Evolutionary conservation across 2,113 vertebrate species (phyloP).

Genomic region (Crotalus viridis): DNA sequence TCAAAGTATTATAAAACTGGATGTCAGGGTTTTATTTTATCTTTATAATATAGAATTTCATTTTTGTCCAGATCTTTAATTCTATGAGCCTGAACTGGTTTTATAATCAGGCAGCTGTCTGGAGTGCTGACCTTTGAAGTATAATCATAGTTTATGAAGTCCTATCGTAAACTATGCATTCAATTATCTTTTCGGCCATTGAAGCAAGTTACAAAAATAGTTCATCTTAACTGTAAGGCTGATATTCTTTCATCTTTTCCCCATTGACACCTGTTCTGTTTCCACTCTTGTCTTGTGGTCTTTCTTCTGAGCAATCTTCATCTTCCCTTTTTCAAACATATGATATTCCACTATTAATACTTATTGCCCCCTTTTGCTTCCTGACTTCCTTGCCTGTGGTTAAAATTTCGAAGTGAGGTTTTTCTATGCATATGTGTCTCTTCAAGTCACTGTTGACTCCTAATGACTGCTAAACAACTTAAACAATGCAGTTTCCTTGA

Average conservation of each 20-base stretch:
- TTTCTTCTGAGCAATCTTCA: neutral
- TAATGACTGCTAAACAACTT: neutral
- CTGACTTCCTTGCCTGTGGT: neutral
- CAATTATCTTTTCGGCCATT: neutral
- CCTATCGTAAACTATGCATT: neutral
- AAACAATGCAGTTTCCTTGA: neutral
- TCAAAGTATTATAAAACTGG: neutral
- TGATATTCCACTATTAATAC: neutral
- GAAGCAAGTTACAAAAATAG: neutral
- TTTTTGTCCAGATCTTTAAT: neutral
- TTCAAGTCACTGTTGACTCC: neutral
- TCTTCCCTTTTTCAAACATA: neutral
- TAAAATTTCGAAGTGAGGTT: neutral
- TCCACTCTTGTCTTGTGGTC: neutral
- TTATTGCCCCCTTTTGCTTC: neutral
- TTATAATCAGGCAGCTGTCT: neutral
- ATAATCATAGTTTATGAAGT: neutral
- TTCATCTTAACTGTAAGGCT: neutral
- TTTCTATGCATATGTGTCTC: neutral
- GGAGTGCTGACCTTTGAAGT: neutral
- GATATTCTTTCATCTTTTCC: neutral
- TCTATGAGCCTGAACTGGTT: neutral
- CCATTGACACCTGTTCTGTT: neutral
- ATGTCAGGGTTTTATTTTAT: neutral
- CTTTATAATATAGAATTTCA: neutral